Percentiles rank a stretch among this genome's conserved stretches.
Evolutionary conservation across 1,140 invertebrate species (phyloP).

Genomic region (Drosophila athabasca): DNA sequence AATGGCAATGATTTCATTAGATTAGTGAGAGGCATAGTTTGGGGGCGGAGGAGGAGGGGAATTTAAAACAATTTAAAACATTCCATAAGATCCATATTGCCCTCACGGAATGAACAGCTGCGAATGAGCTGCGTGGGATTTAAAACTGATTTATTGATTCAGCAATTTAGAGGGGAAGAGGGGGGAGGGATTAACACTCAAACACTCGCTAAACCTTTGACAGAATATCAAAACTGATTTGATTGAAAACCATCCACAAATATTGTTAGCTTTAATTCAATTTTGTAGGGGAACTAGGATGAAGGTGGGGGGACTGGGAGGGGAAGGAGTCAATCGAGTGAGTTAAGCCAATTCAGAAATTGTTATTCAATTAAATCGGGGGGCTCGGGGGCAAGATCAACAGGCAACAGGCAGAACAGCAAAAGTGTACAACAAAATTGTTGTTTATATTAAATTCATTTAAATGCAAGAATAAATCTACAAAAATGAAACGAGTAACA

Average conservation of each 20-base stretch:
- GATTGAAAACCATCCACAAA: conserved; percentile 20
- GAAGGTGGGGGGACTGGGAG: too few species aligned
- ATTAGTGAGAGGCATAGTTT: conserved; percentile 23
- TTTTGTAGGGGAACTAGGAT: conserved; percentile 4
- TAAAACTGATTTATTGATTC: conserved; percentile 41
- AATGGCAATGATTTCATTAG: conserved; percentile 45
- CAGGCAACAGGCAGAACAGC: conserved; percentile 8
- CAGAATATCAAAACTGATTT: conserved; percentile 4
- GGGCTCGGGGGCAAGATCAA: conserved; percentile 13
- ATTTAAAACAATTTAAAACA: neutral
- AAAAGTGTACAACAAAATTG: conserved; percentile 46
- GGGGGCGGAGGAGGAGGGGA: neutral
- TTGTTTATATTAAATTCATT: conserved; percentile 59
- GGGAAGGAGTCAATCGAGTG: conserved; percentile 6
- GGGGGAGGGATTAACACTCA: conserved; percentile 3
- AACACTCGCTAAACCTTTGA: conserved; percentile 11
- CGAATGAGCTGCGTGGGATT: conserved; percentile 26
- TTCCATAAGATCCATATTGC: conserved; percentile 15
- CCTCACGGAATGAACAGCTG: neutral
- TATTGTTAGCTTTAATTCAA: conserved; percentile 43
- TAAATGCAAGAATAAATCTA: conserved; percentile 30
- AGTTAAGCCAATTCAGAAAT: conserved; percentile 22
- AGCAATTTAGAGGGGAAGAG: neutral
- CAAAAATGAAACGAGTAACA: conserved; percentile 29
- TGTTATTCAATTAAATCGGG: conserved; percentile 35